Percentiles rank a stretch among this genome's conserved stretches.
phyloP scores from a whole-genome alignment of 1,140 invertebrate species.

The Amphibalanus amphitrite region DNA sequence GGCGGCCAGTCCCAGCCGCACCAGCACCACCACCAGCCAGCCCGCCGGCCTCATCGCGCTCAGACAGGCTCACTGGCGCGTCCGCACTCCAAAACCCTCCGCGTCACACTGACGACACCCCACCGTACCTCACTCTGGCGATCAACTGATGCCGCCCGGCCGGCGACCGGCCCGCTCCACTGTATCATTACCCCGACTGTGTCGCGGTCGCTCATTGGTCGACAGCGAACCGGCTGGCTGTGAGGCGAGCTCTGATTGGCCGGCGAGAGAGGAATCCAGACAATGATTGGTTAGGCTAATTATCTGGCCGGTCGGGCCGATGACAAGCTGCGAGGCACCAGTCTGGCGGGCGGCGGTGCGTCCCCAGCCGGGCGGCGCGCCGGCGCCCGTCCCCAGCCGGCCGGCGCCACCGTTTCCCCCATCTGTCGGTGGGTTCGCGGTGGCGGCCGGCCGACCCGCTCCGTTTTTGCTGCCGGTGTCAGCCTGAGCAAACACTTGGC shows the following conservation, averaged over 20 bases:
- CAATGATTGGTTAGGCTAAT: conserved; percentile 1
- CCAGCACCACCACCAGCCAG: background rate
- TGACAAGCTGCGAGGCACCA: background rate
- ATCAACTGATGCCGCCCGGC: background rate
- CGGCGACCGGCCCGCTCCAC: background rate
- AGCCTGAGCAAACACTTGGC: background rate
- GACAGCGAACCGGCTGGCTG: background rate
- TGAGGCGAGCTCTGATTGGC: background rate
- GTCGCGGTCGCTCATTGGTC: background rate
- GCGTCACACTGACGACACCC: background rate
- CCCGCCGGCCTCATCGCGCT: background rate
- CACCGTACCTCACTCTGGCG: background rate
- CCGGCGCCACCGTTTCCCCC: background rate
- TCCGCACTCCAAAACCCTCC: no score
- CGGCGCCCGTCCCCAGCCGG: background rate
- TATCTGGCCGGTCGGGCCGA: background rate
- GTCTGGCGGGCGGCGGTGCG: background rate
- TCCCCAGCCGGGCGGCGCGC: background rate
- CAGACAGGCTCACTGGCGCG: no score
- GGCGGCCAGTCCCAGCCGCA: background rate
- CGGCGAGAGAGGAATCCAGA: background rate
- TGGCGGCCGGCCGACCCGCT: no score
- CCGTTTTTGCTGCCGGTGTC: background rate
- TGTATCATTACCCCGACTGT: background rate
- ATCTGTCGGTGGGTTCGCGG: no score